A percentile compares a stretch with the other conserved stretches of the same genome.
phyloP scores from a whole-genome alignment of 2,888 invertebrate genomes.

The Machimus atricapillus region DNA sequence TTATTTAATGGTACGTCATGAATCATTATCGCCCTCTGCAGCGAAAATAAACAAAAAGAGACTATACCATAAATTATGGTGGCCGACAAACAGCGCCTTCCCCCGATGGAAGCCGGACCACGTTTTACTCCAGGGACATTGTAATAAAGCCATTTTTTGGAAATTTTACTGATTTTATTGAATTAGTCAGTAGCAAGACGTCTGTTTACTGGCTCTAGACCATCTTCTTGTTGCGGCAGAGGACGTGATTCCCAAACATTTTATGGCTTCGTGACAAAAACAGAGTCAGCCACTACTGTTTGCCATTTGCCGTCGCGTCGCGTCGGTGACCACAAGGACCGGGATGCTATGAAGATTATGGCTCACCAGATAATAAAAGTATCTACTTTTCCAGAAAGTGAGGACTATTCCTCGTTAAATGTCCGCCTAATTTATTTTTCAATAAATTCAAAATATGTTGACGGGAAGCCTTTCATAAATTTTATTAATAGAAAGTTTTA shows the following conservation, averaged over 20 bases:
- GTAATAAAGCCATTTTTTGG: conserved; percentile 11
- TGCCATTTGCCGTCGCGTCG: neutral
- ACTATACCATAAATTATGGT: neutral
- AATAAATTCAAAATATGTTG: conserved; percentile 23
- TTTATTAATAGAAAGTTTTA: neutral
- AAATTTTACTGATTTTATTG: conserved; percentile 15
- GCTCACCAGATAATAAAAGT: conserved; percentile 16
- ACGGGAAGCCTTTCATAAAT: conserved; percentile 2
- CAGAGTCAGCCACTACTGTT: neutral
- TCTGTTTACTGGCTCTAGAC: neutral
- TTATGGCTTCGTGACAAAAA: conserved; percentile 3
- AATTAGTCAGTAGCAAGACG: neutral
- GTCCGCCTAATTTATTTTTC: neutral
- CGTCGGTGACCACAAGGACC: neutral
- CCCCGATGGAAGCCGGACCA: neutral
- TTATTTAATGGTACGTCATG: neutral
- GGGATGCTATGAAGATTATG: neutral
- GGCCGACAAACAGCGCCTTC: neutral
- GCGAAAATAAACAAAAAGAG: neutral
- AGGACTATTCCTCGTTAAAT: neutral
- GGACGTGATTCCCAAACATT: conserved; percentile 13
- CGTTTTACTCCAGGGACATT: neutral
- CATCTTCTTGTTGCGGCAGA: neutral
- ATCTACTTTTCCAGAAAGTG: neutral
- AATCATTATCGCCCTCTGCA: neutral